phyloP scores from a whole-genome alignment of 2,113 vertebrate genomes.

The Brienomyrus brachyistius region DNA sequence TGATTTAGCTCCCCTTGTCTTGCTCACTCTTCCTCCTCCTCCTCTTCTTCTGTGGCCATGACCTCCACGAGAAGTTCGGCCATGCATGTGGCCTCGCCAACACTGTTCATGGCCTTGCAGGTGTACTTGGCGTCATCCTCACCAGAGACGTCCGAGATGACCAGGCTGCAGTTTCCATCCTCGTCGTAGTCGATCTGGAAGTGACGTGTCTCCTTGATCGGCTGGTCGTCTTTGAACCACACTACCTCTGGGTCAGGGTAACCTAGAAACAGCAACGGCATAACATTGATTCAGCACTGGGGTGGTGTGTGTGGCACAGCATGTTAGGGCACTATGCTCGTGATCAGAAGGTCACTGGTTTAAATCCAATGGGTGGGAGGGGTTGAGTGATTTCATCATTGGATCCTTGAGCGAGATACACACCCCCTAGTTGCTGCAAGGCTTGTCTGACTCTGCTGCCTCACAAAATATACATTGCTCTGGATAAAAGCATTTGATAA shows the following conservation, averaged over 20 bases:
- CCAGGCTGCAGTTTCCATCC: constrained; percentile 93
- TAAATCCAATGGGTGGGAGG: background rate
- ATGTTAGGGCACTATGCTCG: background rate
- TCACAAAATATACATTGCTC: background rate
- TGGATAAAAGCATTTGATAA: background rate
- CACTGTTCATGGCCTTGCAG: constrained; percentile 92
- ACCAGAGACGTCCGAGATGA: constrained; percentile 88
- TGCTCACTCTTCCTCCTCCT: constrained; percentile 47
- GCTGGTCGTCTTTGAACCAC: constrained; percentile 95
- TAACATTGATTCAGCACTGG: background rate
- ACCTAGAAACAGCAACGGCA: constrained; percentile 53
- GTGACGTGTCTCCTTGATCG: constrained; percentile 93
- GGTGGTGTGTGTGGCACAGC: background rate
- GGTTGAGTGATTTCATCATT: background rate
- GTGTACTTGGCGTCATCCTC: constrained; percentile 96
- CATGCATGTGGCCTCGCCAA: constrained; percentile 87
- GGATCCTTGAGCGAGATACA: background rate
- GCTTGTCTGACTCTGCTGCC: background rate
- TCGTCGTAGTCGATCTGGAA: constrained; percentile 98
- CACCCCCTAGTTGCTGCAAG: background rate
- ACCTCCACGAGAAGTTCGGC: constrained; percentile 95
- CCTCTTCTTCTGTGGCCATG: constrained; percentile 79
- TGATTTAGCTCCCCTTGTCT: background rate
- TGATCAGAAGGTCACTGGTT: background rate
- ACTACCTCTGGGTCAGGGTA: constrained; percentile 95